Evolutionary conservation across 2,113 vertebrate genomes (phyloP).

Genomic region (Gallinago jamesoni): DNA sequence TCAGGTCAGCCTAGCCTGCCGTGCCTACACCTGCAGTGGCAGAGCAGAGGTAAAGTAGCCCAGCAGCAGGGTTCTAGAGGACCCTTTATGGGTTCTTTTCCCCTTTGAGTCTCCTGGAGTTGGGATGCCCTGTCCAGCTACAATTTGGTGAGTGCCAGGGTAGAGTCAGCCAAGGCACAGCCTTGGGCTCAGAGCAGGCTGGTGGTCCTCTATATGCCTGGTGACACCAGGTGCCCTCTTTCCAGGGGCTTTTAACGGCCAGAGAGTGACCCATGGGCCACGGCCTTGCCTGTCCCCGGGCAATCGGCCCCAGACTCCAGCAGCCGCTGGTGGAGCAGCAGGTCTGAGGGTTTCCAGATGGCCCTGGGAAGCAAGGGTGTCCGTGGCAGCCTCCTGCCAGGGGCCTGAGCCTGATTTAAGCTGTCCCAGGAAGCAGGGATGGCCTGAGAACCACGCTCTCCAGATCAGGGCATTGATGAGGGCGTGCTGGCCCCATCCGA

Average conservation of each 20-base stretch:
- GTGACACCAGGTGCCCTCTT: background rate
- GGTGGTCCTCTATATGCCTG: background rate
- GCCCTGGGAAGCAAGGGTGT: background rate
- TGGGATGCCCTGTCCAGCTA: background rate
- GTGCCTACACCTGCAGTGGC: background rate
- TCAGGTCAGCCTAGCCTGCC: background rate
- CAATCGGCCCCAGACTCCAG: accelerated
- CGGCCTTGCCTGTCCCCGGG: background rate
- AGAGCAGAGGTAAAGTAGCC: background rate
- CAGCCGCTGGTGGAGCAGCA: background rate
- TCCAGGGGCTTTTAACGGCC: background rate
- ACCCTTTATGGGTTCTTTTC: background rate
- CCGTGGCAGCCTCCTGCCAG: accelerated
- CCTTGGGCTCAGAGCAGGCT: background rate
- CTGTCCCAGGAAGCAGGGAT: background rate
- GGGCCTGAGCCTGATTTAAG: background rate
- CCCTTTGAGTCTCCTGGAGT: background rate
- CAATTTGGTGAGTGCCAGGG: background rate
- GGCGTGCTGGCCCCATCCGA: background rate
- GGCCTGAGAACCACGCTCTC: background rate
- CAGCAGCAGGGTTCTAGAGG: background rate
- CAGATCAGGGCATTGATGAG: background rate
- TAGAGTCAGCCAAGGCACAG: background rate
- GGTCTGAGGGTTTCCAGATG: background rate
- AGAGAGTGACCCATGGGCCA: background rate